Evolutionary conservation across 35 echinoderm and acorn worm species (phyloP).

Genomic region (Acanthaster planci): DNA sequence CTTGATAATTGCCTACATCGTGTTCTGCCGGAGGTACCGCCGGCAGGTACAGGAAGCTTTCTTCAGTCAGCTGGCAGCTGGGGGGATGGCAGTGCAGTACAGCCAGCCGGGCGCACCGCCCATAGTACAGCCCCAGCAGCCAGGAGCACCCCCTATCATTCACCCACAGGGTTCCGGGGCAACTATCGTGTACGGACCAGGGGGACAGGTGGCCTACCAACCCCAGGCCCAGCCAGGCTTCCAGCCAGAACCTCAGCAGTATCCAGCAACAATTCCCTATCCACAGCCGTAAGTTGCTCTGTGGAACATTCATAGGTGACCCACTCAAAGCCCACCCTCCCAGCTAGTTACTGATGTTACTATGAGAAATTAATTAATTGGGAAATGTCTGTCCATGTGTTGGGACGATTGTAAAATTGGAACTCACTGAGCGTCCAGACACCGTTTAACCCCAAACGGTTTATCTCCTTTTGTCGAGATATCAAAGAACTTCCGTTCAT

Average conservation of each 20-base stretch:
- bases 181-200: background rate
- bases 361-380: too few species aligned
- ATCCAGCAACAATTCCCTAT: background rate
- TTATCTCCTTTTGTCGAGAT: too few species aligned
- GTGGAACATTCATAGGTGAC: too few species aligned
- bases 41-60: background rate
- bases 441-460: too few species aligned
- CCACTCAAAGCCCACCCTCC: too few species aligned
- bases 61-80: background rate
- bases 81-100: background rate
- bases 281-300: background rate
- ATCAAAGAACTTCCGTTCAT: too few species aligned
- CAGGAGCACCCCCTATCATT: background rate
- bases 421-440: too few species aligned
- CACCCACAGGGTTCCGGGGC: background rate
- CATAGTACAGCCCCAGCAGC: too few species aligned
- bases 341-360: too few species aligned
- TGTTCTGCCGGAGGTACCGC: background rate
- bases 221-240: background rate
- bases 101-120: background rate
- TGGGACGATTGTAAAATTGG: too few species aligned
- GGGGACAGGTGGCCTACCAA: background rate
- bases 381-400: too few species aligned
- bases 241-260: background rate
- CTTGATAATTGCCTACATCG: background rate